Evolutionary conservation across 1,140 invertebrate genomes (phyloP), one percentile per base, ranked within the genome.

Genomic region (Pogonognathellus flavescens): DNA sequence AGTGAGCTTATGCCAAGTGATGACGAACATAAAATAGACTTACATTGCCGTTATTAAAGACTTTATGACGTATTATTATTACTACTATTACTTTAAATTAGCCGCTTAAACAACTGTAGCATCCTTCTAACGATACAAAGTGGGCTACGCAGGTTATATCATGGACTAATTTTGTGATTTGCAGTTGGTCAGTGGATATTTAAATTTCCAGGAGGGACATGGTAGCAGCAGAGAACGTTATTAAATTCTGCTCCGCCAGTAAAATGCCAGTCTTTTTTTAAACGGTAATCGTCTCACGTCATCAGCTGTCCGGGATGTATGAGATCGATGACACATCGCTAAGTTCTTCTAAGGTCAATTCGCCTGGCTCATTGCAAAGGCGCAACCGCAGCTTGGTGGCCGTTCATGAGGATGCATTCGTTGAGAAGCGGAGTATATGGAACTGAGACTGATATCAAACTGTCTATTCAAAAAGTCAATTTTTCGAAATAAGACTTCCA

Each of bases 81-180:
- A n/a, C n/a, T n/a, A n/a, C n/a, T n/a, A n/a, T n/a, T n/a, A n/a
- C n/a, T n/a, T n/a, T n/a, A n/a, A n/a, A n/a, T n/a, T n/a, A n/a
- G n/a, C 57, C 55, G 2, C 20, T 9, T n/a, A 50, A 22, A 41
- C 82, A 83, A 4, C 11, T 50, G 22, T 66, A 83, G 41, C 82
- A 83, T 3, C 82, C 82, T 66, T 49, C 49, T 0, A 83, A 13
- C 25, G 31, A 31, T 1, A 83, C 66, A n/a, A 83, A 83, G 62
- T 66, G 8, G 20, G 49, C 59, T 9, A 4, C 31, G 41, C 82
- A 83, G 6, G 20, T 70, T 25, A 57, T 9, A 1, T 62, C 13
- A 0, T 62, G 3, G 16, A 62, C n/a, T 22, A n/a, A 20, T 50
- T 66, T 83, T 0, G 57, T 49, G 4, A 83, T 41, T 50, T 83